Conservation (phyloP, 1,140 invertebrate genomes). For the Popillia japonica region DNA sequence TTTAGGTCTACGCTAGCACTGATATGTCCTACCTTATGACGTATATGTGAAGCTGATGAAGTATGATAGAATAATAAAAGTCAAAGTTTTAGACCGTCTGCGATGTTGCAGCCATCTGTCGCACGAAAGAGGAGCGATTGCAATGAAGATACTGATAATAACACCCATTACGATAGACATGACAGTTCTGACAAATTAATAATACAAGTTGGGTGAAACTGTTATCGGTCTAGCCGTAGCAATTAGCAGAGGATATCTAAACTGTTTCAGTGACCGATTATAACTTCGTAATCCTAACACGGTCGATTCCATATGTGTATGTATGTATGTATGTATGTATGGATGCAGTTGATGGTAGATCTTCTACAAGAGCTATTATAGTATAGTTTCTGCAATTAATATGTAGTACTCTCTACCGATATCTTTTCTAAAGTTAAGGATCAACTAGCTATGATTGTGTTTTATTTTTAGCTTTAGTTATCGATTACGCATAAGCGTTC, state of each 20-base stretch:
- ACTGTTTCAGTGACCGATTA: conserved; percentile 14
- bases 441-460: no score
- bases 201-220: background rate
- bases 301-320: no score
- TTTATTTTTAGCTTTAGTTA: no score
- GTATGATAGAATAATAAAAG: background rate
- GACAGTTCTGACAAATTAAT: conserved; percentile 35
- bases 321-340: no score
- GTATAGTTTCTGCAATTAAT: no score
- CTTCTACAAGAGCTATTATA: no score
- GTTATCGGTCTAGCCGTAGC: background rate
- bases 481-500: no score
- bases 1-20: background rate
- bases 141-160: background rate
- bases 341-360: no score
- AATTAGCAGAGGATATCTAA: conserved; percentile 16
- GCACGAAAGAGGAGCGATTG: background rate
- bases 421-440: no score
- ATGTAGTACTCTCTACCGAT: no score
- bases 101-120: background rate
- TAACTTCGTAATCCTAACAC: background rate
- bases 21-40: background rate
- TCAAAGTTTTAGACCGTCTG: background rate
- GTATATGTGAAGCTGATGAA: background rate
- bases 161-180: conserved; percentile 15